Base-by-base conservation (phyloP, 1,140 invertebrate genomes). In the Spodoptera litura region DNA sequence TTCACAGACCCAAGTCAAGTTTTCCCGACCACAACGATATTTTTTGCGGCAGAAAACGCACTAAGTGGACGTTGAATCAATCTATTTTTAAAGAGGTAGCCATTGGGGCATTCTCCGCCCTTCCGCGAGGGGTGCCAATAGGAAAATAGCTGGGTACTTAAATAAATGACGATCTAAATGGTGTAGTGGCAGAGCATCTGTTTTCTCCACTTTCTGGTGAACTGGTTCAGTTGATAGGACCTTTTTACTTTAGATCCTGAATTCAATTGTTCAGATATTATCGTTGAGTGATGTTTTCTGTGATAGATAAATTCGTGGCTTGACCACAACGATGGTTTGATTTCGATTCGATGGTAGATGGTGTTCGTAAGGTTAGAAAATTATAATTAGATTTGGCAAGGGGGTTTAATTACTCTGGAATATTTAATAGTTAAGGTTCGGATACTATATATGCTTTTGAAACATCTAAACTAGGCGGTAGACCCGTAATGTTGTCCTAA, bases 141-240 rank as follows among this genome's bases (percentile, higher is more conserved):
- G 61, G n/a, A 11, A 64, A 64, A 64, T 64, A 44, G 61, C 35
- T 20, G 61, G 61, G 61, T 64, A 64, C 35, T 64, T 64, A 49
- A 64, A 64, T 64, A 64, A 64, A 64, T 64, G 61, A 44, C 61
- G 35, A 64, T 64, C 61, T 64, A 64, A 64, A 64, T 64, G 61
- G 61, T 31, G 15, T 38, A 20, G 38, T 49, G 61, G 10, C 31
- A 3, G 38, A 11, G 15, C 38, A 20, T 20, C 35, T 44, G 38
- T 64, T 49, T 52, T 25, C 49, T 52, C 20, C 25, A 52, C 31
- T 53, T 68, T 68, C 15, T 15, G 27, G 2, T 51, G 13, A 2
- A 52, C 11, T 68, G 49, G 15, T 44, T 38, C 31, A 5, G 53
- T 55, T 58, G 55, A 25, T 10, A 27, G 25, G 58, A 13, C 11